Evolutionary conservation across 2,113 vertebrate genomes (phyloP).

Genomic region (Syngnathus scovelli): DNA sequence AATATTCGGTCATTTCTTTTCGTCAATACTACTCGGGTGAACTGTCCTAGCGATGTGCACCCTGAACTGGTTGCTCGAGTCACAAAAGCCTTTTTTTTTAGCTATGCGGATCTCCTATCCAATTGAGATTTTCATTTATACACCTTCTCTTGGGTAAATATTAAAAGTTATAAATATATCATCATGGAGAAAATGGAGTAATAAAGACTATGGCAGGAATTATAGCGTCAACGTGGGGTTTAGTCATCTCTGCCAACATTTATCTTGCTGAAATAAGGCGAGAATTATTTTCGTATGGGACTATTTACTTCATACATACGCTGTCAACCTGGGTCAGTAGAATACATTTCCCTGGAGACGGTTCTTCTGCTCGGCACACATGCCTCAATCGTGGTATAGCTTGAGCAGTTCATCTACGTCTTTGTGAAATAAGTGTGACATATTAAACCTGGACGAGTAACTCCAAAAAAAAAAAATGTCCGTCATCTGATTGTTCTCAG

Average conservation of each 20-base stretch:
- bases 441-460: background rate
- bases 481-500: slow-evolving; percentile 36
- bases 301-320: slow-evolving; percentile 1
- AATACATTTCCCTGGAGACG: slow-evolving; percentile 36
- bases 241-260: background rate
- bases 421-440: background rate
- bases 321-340: slow-evolving; percentile 4
- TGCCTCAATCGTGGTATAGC: background rate
- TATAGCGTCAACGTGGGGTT: background rate
- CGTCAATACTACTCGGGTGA: background rate
- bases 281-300: slow-evolving; percentile 4
- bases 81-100: too few species aligned
- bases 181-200: background rate
- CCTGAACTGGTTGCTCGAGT: too few species aligned
- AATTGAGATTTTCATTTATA: too few species aligned
- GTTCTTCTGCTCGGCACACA: slow-evolving; percentile 16
- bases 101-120: too few species aligned
- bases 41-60: too few species aligned
- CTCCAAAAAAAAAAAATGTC: background rate
- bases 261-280: background rate
- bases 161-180: background rate
- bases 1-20: background rate
- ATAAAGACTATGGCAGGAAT: background rate
- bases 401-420: background rate
- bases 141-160: background rate